A percentile compares a stretch with the other conserved stretches of the same genome.
These are phyloP conservation scores for Coluber constrictor DNA, from an alignment of 2,797 vertebrate genomes.

Conservation along the genomic window DNA sequence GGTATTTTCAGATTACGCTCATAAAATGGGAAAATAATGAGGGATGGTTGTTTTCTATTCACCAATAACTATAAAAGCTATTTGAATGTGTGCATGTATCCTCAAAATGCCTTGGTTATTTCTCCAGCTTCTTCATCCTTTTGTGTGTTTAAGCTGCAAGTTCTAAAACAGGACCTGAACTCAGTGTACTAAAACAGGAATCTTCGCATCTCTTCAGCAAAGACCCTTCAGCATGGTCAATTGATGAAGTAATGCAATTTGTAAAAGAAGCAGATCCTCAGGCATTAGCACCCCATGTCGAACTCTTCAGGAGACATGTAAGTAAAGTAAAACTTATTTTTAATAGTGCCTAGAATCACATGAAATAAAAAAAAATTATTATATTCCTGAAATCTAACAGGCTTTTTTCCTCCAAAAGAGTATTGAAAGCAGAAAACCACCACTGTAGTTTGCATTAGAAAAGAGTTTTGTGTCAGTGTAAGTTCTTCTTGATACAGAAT, in stretches of 20 bases:
- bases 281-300: slow-evolving; percentile 84
- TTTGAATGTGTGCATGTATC: neutral
- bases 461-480: neutral
- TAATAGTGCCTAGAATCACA: neutral
- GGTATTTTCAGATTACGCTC: neutral
- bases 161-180: slow-evolving; percentile 86
- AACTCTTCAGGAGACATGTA: slow-evolving; percentile 94
- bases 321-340: slow-evolving; percentile 44
- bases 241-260: slow-evolving; percentile 94
- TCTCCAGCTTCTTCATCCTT: slow-evolving; percentile 35
- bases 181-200: slow-evolving; percentile 79
- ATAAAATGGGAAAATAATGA: neutral
- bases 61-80: neutral
- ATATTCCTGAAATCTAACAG: neutral
- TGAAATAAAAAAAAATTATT: neutral
- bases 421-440: neutral
- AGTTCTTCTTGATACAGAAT: neutral
- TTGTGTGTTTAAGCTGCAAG: slow-evolving; percentile 78
- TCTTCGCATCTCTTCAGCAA: slow-evolving; percentile 68
- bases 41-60: neutral
- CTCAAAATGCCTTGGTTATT: neutral
- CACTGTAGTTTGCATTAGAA: neutral
- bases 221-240: slow-evolving; percentile 87
- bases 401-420: neutral
- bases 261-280: slow-evolving; percentile 89